A percentile compares a stretch with the other conserved stretches of the same genome.
Conservation (phyloP, 2,888 invertebrate species). For the Philaethria dido region DNA sequence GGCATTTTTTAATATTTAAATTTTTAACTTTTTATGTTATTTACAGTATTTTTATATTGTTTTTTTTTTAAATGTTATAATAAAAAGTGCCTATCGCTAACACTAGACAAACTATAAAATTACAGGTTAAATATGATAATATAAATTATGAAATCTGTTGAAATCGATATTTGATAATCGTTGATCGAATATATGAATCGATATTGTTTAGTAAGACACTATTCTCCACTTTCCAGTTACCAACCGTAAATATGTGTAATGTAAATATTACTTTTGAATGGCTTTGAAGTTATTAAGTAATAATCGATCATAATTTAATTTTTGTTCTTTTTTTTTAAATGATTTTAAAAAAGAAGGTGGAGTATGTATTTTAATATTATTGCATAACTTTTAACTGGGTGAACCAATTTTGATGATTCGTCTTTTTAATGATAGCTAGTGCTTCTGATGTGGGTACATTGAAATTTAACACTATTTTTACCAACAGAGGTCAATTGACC, state of each 20-base stretch:
- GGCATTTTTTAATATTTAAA: not conserved
- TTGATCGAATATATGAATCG: not conserved
- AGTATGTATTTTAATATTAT: no score
- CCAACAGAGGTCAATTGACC: no score
- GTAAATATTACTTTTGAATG: no score
- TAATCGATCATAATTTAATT: not conserved
- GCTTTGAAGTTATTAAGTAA: no score
- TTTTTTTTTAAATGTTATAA: not conserved
- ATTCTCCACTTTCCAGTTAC: not conserved
- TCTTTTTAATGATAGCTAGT: no score
- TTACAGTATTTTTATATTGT: not conserved
- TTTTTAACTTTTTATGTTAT: conserved; percentile 1
- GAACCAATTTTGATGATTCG: no score
- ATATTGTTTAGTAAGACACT: not conserved
- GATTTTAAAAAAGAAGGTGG: no score
- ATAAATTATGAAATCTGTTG: conserved; percentile 11
- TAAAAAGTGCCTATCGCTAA: conserved; percentile 22
- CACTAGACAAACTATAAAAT: conserved; percentile 20
- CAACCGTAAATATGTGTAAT: not conserved
- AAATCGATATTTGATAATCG: conserved; percentile 3
- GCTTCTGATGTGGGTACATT: no score
- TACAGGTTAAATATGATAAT: conserved; percentile 18
- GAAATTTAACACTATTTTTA: no score
- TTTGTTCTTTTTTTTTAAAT: not conserved
- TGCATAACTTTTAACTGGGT: no score